Percentiles rank a stretch among this genome's conserved stretches.
Conservation (phyloP, 1,140 invertebrate species). For the Chionoecetes opilio region DNA sequence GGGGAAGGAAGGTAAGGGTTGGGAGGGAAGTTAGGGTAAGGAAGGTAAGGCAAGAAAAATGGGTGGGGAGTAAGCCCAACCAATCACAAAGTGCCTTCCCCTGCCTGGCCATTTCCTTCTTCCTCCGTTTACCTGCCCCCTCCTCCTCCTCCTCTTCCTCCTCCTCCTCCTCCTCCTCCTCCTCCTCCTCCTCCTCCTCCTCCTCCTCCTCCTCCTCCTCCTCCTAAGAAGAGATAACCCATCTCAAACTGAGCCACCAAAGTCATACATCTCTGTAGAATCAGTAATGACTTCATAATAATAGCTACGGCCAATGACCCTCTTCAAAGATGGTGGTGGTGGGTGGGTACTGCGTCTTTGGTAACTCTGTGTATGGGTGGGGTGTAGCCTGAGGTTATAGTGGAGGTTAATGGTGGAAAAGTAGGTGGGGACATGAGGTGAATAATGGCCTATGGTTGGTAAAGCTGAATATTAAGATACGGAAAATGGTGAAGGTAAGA, state of each 20-base stretch:
- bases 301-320: not conserved
- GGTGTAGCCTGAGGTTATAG: not conserved
- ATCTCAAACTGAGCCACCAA: conserved; percentile 20
- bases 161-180: not conserved
- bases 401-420: not conserved
- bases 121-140: not conserved
- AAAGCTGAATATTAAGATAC: conserved; percentile 37
- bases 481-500: not conserved
- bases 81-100: conserved; percentile 52
- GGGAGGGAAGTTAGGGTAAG: not conserved
- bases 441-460: not conserved
- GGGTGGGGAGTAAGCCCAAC: not conserved
- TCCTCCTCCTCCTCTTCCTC: not conserved
- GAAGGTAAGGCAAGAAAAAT: conserved; percentile 3
- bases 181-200: not conserved
- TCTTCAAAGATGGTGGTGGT: not conserved
- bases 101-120: not conserved
- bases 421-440: not conserved
- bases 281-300: conserved; percentile 1
- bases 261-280: not conserved
- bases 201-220: not conserved
- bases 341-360: not conserved
- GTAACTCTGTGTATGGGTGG: conserved; percentile 1
- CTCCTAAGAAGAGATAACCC: not conserved
- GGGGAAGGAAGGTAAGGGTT: not conserved